These are phyloP conservation scores for Rhinogobius similis DNA, from an alignment of 2,113 vertebrate species.

Conservation along the genomic window DNA sequence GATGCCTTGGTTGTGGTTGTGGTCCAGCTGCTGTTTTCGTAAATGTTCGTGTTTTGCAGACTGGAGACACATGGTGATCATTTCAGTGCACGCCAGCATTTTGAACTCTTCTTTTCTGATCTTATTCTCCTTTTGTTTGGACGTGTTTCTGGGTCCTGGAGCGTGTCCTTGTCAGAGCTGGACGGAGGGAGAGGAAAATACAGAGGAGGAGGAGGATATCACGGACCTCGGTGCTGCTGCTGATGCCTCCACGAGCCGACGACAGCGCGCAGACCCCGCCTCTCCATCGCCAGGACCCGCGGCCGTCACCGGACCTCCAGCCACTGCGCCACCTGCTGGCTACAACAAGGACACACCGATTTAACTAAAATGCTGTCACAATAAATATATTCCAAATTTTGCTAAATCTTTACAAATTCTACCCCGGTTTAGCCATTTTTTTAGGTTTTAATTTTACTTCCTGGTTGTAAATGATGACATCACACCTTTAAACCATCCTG, in stretches of 20 bases:
- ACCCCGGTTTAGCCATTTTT: no score
- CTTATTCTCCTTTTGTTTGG: not conserved
- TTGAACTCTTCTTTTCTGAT: conserved; percentile 29
- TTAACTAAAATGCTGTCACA: no score
- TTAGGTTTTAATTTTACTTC: no score
- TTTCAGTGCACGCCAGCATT: conserved; percentile 74
- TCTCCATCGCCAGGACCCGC: conserved; percentile 12
- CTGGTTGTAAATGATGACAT: no score
- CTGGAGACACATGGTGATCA: conserved; percentile 77
- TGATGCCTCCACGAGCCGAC: conserved; percentile 24
- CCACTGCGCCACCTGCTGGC: conserved; percentile 56
- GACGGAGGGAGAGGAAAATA: conserved; percentile 12
- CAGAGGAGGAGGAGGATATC: conserved; percentile 25
- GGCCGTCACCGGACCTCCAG: conserved; percentile 23
- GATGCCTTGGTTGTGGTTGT: conserved; percentile 64
- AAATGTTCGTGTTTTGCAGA: conserved; percentile 69
- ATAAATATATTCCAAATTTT: no score
- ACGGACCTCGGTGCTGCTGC: conserved; percentile 32
- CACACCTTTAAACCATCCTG: no score
- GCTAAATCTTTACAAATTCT: no score
- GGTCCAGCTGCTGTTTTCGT: conserved; percentile 64
- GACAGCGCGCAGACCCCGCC: conserved; percentile 44
- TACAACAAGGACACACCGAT: not conserved
- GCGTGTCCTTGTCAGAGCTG: conserved; percentile 40
- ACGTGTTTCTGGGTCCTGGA: not conserved